Base-by-base conservation (phyloP, 2,797 vertebrate genomes). In the Anguilla megastoma region DNA sequence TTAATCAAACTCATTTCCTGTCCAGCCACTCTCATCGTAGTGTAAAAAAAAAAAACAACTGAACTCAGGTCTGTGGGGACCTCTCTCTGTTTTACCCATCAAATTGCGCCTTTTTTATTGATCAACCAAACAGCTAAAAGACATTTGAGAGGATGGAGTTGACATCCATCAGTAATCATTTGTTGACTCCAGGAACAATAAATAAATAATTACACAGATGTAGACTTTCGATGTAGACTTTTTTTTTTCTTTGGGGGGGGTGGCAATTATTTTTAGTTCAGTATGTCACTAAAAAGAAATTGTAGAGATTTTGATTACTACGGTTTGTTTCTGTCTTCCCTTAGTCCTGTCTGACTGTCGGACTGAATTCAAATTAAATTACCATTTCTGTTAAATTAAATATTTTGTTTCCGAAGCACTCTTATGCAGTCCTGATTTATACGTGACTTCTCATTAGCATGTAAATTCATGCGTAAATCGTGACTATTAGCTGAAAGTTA, bases 1-100 rank as follows among this genome's bases (percentile, higher is more conserved):
- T 85, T 85, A 85, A 85, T 85, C 1, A 30, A 85, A 33, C 50
- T 84, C 8, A 48, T 52, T 50, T 50, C 45, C 80, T 50, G 48
- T 33, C 1, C 0, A 52, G 82, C 3, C 36, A 45, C 5, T 80
- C 30, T 48, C 76, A 18, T 80, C 36, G 18, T 3, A 18, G 21
- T 48, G 74, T 79, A 79, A 36, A 41, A 36, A 82, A 82, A 82
- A 41, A 41, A 41, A 41, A 3, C 7, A 80, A 48, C 41, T 9
- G 6, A 41, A 16, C 18, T 14, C 16, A 45, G 36, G 45, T 50
- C 45, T 82, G 10, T 2, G 24, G 9, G 27, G 12, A 16, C 36
- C 8, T 21, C 18, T 48, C 18, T 50, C 45, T 9, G 4, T n/a
- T 48, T 82, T 10, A 24, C 21, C 6, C 79, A 8, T 21, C 27